Evolutionary conservation across 2,113 vertebrate genomes (phyloP), one percentile per base, ranked within the genome.

Genomic region (Heterocephalus glaber): DNA sequence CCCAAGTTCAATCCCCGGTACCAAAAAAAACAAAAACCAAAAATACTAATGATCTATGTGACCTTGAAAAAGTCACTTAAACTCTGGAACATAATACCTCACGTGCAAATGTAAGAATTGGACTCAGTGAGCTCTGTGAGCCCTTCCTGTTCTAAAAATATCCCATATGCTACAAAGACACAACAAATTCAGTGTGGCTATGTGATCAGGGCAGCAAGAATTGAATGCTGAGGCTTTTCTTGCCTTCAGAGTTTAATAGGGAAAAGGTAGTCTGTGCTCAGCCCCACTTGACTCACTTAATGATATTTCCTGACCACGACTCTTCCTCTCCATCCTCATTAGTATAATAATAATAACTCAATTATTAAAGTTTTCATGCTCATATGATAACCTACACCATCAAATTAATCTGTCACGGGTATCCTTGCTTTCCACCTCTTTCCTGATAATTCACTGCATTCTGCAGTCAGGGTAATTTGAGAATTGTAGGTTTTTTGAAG

Each of bases 31-130:
- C n/a, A n/a, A n/a, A n/a, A n/a, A n/a, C n/a, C n/a, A n/a, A n/a
- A n/a, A n/a, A n/a, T n/a, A n/a, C n/a, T n/a, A 88, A 88, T 24
- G 52, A 81, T 44, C 92, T 92, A 24, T 7, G 52, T 92, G 88
- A 81, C 84, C 74, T 77, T n/a, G 74, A 41, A 52, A 44, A 86
- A 44, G 79, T 95, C 28, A 63, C 80, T 65, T 70, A 52, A 76
- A 77, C 58, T 84, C 68, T 82, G 35, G n/a, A 84, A 84, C 61
- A 56, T 5, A 22, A 26, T 26, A 38, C 68, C 22, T 76, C 49
- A 49, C 24, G 12, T 35, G 49, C 38, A 81, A 81, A 81, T 35
- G 12, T 7, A 41, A 82, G 47, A 52, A 65, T 9, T 17, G 47
- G 72, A 61, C 52, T 49, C 1, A 52, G 9, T 47, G 63, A 92